phyloP scores from a whole-genome alignment of 2,113 vertebrate species.

The Conger conger region DNA sequence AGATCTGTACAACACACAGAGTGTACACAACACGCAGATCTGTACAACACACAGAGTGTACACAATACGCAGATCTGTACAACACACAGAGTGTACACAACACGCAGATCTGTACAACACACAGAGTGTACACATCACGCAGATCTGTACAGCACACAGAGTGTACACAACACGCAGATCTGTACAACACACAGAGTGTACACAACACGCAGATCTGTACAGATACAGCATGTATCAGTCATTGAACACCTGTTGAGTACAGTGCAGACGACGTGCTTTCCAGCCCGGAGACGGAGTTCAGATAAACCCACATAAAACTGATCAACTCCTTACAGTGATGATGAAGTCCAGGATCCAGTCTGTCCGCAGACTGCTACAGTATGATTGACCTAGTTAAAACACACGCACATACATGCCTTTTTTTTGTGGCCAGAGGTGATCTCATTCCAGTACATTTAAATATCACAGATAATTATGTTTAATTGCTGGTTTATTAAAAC shows the following conservation, averaged over 20 bases:
- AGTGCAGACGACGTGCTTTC: background rate
- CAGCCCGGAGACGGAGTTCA: background rate
- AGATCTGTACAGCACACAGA: background rate
- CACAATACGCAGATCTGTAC: background rate
- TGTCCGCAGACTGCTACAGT: background rate
- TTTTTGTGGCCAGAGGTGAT: slow-evolving; percentile 17
- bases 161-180: background rate
- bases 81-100: background rate
- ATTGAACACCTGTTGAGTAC: too few species aligned
- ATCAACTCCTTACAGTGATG: background rate
- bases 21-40: background rate
- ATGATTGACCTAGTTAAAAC: background rate
- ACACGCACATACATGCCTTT: background rate
- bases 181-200: background rate
- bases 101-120: background rate
- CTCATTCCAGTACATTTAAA: slow-evolving; percentile 40
- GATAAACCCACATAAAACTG: background rate
- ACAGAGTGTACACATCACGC: background rate
- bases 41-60: background rate
- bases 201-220: background rate
- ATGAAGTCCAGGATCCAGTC: background rate
- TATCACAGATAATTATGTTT: slow-evolving; percentile 21
- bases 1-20: background rate
- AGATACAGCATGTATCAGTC: background rate
- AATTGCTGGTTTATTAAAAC: slow-evolving; percentile 34